These are phyloP conservation scores for Heteronetta atricapilla DNA, from an alignment of 2,113 vertebrate species.

Conservation along the genomic window DNA sequence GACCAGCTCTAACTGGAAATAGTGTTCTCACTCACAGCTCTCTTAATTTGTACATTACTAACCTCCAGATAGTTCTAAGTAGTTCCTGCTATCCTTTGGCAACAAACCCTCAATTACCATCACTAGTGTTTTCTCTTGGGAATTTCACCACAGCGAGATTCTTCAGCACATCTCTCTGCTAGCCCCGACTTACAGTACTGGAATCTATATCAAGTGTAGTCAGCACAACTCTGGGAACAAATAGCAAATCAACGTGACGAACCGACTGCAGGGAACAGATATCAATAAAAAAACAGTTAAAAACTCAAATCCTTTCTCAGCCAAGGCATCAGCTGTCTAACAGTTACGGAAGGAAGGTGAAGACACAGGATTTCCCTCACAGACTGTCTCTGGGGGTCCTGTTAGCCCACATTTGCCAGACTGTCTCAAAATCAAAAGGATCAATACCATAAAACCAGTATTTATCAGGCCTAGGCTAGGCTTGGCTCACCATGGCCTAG, in stretches of 20 bases:
- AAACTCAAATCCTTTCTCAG: constrained; percentile 12
- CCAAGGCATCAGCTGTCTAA: background rate
- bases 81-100: background rate
- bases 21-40: constrained; percentile 25
- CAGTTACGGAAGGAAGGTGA: background rate
- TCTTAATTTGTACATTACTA: background rate
- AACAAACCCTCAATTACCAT: background rate
- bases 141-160: background rate
- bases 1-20: constrained; percentile 11
- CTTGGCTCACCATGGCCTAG: background rate
- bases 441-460: background rate
- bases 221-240: background rate
- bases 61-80: background rate
- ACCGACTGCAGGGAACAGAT: background rate
- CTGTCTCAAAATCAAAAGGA: background rate
- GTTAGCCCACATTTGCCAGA: background rate
- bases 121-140: background rate
- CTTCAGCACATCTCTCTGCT: background rate
- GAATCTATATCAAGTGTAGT: background rate
- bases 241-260: background rate
- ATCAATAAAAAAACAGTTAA: background rate
- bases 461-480: background rate
- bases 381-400: background rate
- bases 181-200: background rate
- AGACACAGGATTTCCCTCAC: background rate